These are phyloP conservation scores for Drosophila mimetica DNA, from an alignment of 2,888 invertebrate genomes.

Conservation along the genomic window DNA sequence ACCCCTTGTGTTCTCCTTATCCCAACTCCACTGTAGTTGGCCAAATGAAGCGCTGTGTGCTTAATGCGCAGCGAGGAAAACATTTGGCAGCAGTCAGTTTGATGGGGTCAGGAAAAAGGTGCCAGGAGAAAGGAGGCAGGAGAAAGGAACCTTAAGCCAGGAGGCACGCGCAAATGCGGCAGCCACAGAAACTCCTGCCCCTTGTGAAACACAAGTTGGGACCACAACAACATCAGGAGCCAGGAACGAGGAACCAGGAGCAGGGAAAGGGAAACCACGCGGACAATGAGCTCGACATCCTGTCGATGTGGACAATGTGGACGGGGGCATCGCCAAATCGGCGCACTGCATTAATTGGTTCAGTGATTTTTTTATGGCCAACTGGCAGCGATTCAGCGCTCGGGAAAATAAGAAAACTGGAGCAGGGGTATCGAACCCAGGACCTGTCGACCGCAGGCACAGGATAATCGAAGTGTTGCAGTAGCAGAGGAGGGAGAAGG, in stretches of 20 bases:
- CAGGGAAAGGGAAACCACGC: conserved; percentile 11
- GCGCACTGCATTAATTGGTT: conserved; percentile 71
- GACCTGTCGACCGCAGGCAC: conserved; percentile 67
- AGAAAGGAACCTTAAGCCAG: conserved; percentile 15
- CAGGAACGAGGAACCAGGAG: not conserved
- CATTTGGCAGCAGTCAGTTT: conserved; percentile 55
- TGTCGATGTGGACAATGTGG: conserved; percentile 30
- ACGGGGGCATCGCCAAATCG: conserved; percentile 35
- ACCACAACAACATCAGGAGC: conserved; percentile 17
- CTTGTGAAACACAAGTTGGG: not conserved
- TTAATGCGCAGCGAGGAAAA: conserved; percentile 59
- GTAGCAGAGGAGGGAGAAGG: not conserved
- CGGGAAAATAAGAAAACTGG: conserved; percentile 15
- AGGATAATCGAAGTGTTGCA: conserved; percentile 42
- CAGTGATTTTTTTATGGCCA: conserved; percentile 69
- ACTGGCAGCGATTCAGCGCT: conserved; percentile 30
- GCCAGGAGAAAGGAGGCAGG: conserved; percentile 2
- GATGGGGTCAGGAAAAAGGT: conserved; percentile 41
- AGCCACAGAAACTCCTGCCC: conserved; percentile 2
- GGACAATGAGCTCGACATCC: conserved; percentile 75
- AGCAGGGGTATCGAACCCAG: conserved; percentile 22
- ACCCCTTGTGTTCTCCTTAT: not conserved
- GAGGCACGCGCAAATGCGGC: conserved; percentile 58
- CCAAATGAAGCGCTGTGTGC: conserved; percentile 60
- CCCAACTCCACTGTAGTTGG: conserved; percentile 16